Percentiles rank a stretch among this genome's conserved stretches.
Evolutionary conservation across 2,113 vertebrate genomes (phyloP).

Genomic region (Ellobius talpinus): DNA sequence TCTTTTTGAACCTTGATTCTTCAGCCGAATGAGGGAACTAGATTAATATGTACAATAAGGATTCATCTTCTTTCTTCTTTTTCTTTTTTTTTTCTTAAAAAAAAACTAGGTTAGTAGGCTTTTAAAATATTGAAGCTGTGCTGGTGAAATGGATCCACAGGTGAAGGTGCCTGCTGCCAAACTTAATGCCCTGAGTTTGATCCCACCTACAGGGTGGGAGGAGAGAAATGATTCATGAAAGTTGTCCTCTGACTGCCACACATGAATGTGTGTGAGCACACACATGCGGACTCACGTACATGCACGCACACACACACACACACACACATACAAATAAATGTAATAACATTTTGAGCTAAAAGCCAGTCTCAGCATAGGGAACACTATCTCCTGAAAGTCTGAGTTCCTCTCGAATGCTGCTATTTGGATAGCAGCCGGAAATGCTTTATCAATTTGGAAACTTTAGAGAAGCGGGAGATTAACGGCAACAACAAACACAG

Average conservation of each 20-base stretch:
- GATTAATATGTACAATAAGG: neutral
- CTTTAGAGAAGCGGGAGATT: neutral
- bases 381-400: slow-evolving; percentile 12
- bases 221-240: neutral
- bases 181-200: neutral
- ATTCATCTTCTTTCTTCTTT: neutral
- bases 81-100: too few relatives aligned
- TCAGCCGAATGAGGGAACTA: neutral
- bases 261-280: neutral
- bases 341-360: neutral
- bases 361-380: neutral
- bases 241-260: neutral
- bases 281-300: neutral
- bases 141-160: neutral
- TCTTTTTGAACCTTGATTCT: slow-evolving; percentile 3
- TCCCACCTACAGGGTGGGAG: neutral
- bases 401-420: neutral
- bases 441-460: slow-evolving; percentile 42
- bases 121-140: neutral
- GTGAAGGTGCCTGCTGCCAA: neutral
- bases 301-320: neutral
- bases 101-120: neutral
- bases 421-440: neutral
- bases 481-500: neutral
- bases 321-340: neutral